Percentiles rank a stretch among this genome's conserved stretches.
These are phyloP conservation scores for Lepidotrigona ventralis DNA, from an alignment of 1,140 invertebrate genomes.

Conservation along the genomic window DNA sequence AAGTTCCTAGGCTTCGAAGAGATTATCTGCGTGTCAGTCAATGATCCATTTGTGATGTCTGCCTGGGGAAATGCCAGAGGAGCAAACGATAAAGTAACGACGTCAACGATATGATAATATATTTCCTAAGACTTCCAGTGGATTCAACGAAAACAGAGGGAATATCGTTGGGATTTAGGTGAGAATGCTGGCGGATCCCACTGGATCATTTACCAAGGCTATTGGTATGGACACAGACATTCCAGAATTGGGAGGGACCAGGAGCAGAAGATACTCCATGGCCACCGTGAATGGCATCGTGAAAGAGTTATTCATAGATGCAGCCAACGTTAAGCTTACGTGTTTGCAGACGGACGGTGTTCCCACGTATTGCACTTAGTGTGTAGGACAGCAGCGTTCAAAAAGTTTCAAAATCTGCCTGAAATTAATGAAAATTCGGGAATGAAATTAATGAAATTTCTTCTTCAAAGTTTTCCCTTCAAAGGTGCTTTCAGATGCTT, in stretches of 20 bases:
- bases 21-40: slow-evolving; percentile 82
- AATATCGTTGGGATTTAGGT: slow-evolving; percentile 68
- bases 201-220: slow-evolving; percentile 80
- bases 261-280: slow-evolving; percentile 81
- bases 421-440: neutral
- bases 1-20: slow-evolving; percentile 80
- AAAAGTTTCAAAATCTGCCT: too few relatives aligned
- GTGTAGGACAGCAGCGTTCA: neutral
- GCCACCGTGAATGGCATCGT: slow-evolving; percentile 80
- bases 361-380: slow-evolving; percentile 33
- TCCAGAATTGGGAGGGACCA: slow-evolving; percentile 78
- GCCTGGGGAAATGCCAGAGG: slow-evolving; percentile 79
- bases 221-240: slow-evolving; percentile 80
- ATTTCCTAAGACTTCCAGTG: neutral
- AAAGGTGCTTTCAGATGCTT: neutral
- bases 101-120: neutral
- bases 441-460: neutral
- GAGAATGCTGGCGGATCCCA: slow-evolving; percentile 82
- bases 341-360: slow-evolving; percentile 31
- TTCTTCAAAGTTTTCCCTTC: too few relatives aligned
- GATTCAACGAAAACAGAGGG: too few relatives aligned
- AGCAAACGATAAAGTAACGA: slow-evolving; percentile 74
- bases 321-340: slow-evolving; percentile 10
- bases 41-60: slow-evolving; percentile 83
- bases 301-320: slow-evolving; percentile 50